Base-by-base conservation (phyloP, 2,888 invertebrate genomes). In the Oscheius sp. region DNA sequence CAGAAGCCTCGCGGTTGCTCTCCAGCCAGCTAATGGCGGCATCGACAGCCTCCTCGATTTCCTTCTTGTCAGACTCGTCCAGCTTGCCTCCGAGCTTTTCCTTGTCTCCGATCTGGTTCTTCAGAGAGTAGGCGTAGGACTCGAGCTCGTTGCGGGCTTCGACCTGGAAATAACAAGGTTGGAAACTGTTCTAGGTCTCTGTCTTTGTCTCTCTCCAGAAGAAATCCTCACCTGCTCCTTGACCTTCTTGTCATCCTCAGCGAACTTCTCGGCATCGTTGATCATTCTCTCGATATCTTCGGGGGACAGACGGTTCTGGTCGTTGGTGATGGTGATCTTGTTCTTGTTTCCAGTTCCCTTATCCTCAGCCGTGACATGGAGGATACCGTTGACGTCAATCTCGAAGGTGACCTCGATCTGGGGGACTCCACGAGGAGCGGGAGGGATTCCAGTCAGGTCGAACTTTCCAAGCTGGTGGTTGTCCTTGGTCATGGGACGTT, bases 281-380 rank as follows among this genome's bases (percentile, higher is more conserved):
- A 99, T 96, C 99, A 99, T 99, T 79, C 96, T 93, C 89, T 99
- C 97, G 85, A 99, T 99, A 88, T 99, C 98, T 85, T 99, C 98
- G 3, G 96, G 97, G 13, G 96, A 96, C 79, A 99, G 91, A 81
- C 97, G 92, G 78, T 81, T 82, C 74, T 76, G 73, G 75, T 98
- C 98, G 89, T 99, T 98, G 85, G 97, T 97, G 90, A 99, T 99
- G 77, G 96, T 96, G 89, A 99, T 98, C 92, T 98, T 96, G 90
- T 99, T 96, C 88, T 96, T 93, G 92, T 96, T 97, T 75, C 98
- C 98, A 59, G 99, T 98, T 77, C 98, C 98, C 91, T 99, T 99
- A 90, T 99, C 98, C 90, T 99, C 98, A 32, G 99, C 99, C 42
- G 96, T 95, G 75, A 98, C 96, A 89, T 91, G 89, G 9, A 91